Conservation (phyloP, 1,140 invertebrate genomes). For the Episyrphus balteatus region DNA sequence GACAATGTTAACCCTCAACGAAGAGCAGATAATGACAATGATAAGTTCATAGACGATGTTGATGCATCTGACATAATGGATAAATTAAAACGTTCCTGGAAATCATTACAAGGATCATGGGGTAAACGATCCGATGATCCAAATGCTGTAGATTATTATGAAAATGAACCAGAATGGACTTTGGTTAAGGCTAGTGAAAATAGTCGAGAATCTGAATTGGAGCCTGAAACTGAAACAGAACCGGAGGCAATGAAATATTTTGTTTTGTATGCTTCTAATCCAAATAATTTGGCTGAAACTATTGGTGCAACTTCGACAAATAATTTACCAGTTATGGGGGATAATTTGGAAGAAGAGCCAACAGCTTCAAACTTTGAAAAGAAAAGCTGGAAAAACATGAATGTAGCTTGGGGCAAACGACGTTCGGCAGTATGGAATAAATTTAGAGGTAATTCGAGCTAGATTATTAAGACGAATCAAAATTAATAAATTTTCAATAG, state of each 20-base stretch:
- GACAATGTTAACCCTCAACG: no score
- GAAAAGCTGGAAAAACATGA: conserved; percentile 49
- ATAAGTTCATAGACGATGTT: no score
- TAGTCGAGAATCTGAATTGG: background rate
- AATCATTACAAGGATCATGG: conserved; percentile 48
- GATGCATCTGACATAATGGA: no score
- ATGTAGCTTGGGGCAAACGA: conserved; percentile 52
- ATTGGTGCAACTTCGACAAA: background rate
- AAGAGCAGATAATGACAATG: no score
- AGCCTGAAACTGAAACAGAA: background rate
- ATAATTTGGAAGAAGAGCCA: conserved; percentile 1
- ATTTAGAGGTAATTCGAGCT: conserved; percentile 47
- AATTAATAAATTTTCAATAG: no score
- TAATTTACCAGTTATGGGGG: conserved; percentile 7
- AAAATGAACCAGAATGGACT: conserved; percentile 1
- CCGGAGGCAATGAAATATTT: conserved; percentile 4
- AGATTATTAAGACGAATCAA: no score
- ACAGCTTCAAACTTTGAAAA: conserved; percentile 33
- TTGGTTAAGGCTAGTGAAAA: no score
- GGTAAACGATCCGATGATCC: conserved; percentile 40
- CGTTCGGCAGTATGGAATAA: conserved; percentile 44
- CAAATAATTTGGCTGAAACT: conserved; percentile 2
- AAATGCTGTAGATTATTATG: conserved; percentile 4
- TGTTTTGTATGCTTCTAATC: conserved; percentile 2
- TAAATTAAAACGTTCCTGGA: conserved; percentile 45